phyloP scores from a whole-genome alignment of 2,888 invertebrate species.

The Torymus tubicola region DNA sequence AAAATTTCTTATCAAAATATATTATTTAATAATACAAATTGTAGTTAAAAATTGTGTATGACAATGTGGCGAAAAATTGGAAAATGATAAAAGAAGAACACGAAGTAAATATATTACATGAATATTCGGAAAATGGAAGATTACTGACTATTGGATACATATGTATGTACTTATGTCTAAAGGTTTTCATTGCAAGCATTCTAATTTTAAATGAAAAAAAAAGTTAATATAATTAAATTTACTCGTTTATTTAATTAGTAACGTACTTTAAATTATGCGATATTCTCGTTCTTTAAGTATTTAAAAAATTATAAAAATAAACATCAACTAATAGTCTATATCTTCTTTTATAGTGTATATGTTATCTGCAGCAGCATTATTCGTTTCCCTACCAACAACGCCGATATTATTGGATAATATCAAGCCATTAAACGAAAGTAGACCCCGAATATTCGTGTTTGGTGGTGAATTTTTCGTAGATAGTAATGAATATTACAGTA shows the following conservation, averaged over 20 bases:
- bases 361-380: neutral
- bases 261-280: too few species aligned
- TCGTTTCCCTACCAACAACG: neutral
- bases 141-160: conserved; percentile 4
- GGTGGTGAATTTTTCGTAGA: too few species aligned
- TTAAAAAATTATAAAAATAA: too few species aligned
- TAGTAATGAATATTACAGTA: neutral
- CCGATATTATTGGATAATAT: neutral
- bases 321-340: neutral
- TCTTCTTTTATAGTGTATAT: neutral
- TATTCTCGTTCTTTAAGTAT: too few species aligned
- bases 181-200: too few species aligned
- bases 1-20: too few species aligned
- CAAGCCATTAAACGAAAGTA: neutral
- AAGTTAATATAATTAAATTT: neutral
- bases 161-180: neutral
- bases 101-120: neutral
- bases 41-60: neutral
- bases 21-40: too few species aligned
- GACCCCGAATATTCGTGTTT: neutral
- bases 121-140: neutral
- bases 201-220: too few species aligned
- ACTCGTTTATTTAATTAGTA: too few species aligned
- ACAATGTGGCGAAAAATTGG: neutral
- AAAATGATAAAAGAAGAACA: neutral